A percentile compares a stretch with the other conserved stretches of the same genome.
Conservation (phyloP, 1,140 invertebrate species). For the Lysiphlebus fabarum region DNA sequence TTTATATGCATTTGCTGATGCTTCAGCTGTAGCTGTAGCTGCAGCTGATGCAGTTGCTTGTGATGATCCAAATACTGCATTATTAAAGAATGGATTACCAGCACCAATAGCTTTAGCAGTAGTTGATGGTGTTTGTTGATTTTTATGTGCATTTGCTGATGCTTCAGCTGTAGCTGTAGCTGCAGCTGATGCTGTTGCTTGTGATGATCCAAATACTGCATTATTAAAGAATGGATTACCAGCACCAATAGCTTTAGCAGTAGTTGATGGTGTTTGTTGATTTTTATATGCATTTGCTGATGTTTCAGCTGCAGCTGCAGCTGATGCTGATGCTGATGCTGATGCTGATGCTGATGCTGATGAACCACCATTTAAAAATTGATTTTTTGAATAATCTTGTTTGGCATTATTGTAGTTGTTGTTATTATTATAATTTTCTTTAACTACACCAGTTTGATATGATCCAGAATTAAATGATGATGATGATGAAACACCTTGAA, state of each 20-base stretch:
- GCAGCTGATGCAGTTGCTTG: too few species aligned
- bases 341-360: background rate
- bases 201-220: too few species aligned
- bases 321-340: too few species aligned
- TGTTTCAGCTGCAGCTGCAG: background rate
- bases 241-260: background rate
- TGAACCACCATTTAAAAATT: constrained; percentile 3
- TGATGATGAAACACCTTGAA: background rate
- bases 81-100: constrained; percentile 15
- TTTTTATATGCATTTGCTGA: constrained; percentile 1
- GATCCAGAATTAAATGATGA: constrained; percentile 9
- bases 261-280: constrained; percentile 17
- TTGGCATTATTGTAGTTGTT: background rate
- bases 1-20: background rate
- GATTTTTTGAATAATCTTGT: constrained; percentile 1
- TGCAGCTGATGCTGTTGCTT: too few species aligned
- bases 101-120: background rate
- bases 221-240: constrained; percentile 15
- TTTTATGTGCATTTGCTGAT: background rate
- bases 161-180: background rate
- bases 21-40: background rate
- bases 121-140: constrained; percentile 20
- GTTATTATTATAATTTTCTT: too few species aligned
- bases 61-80: too few species aligned
- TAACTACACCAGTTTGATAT: background rate